A percentile compares a stretch with the other conserved stretches of the same genome.
Conservation (phyloP, 2,888 invertebrate genomes). For the Apamea crenata region DNA sequence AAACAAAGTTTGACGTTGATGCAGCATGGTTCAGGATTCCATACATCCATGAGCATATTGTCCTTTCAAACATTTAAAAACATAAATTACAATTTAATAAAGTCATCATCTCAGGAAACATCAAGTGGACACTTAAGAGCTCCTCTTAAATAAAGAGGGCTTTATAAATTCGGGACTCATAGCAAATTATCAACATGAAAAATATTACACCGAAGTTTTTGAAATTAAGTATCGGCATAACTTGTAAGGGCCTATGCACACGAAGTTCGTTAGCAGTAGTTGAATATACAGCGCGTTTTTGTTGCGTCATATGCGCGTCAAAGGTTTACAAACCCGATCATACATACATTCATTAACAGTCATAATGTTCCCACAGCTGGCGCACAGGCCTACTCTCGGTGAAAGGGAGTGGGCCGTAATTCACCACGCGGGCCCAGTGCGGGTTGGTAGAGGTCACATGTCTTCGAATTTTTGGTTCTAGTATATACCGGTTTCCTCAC, state of each 20-base stretch:
- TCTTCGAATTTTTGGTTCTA: too few species aligned
- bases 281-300: not conserved
- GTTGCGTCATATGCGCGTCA: too few species aligned
- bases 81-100: constrained; percentile 21
- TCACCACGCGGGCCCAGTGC: too few species aligned
- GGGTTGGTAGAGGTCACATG: too few species aligned
- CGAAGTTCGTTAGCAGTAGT: not conserved
- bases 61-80: not conserved
- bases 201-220: constrained; percentile 21
- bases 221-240: not conserved
- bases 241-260: not conserved
- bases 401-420: too few species aligned
- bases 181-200: constrained; percentile 23
- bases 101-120: constrained; percentile 10
- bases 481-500: too few species aligned
- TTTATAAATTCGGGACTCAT: constrained; percentile 36
- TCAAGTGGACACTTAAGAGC: constrained; percentile 23
- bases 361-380: too few species aligned
- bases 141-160: constrained; percentile 22
- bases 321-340: not conserved
- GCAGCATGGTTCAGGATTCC: too few species aligned
- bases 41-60: too few species aligned
- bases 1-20: too few species aligned
- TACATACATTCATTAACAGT: too few species aligned
- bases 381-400: too few species aligned